A percentile compares a stretch with the other conserved stretches of the same genome.
These are phyloP conservation scores for Oscheius sp. DNA, from an alignment of 2,888 invertebrate genomes.

Conservation along the genomic window DNA sequence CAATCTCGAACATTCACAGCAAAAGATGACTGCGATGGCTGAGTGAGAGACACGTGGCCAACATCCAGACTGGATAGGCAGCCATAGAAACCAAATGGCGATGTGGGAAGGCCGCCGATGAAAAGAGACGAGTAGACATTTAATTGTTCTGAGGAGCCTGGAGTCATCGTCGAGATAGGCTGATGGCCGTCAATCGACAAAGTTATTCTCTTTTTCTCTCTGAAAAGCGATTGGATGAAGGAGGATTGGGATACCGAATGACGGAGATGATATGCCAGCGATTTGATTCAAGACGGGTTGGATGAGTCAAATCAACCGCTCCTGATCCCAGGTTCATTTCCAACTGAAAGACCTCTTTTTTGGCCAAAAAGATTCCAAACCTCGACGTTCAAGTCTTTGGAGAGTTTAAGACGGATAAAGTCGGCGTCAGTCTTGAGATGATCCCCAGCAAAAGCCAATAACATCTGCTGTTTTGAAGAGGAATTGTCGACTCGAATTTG, in stretches of 20 bases:
- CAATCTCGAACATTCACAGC: slow-evolving; percentile 52
- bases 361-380: background rate
- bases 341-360: slow-evolving; percentile 27
- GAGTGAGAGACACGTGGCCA: slow-evolving; percentile 35
- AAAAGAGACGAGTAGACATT: slow-evolving; percentile 54
- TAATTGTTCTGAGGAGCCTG: slow-evolving; percentile 50
- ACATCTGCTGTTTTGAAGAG: slow-evolving; percentile 25
- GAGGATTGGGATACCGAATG: slow-evolving; percentile 38
- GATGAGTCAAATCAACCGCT: slow-evolving; percentile 45
- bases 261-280: slow-evolving; percentile 52
- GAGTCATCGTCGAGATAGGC: slow-evolving; percentile 44
- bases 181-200: slow-evolving; percentile 48
- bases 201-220: slow-evolving; percentile 34
- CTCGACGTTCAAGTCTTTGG: slow-evolving; percentile 27
- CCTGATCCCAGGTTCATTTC: slow-evolving; percentile 52
- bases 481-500: slow-evolving; percentile 43
- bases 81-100: slow-evolving; percentile 37
- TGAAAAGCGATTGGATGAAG: slow-evolving; percentile 3
- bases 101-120: slow-evolving; percentile 37
- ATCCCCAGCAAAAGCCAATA: slow-evolving; percentile 41
- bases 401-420: slow-evolving; percentile 42
- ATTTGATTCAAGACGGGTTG: slow-evolving; percentile 34
- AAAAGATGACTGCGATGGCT: slow-evolving; percentile 42
- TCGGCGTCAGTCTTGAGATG: slow-evolving; percentile 38
- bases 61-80: slow-evolving; percentile 41